phyloP scores from a whole-genome alignment of 2,113 vertebrate species.

The Antennarius striatus region DNA sequence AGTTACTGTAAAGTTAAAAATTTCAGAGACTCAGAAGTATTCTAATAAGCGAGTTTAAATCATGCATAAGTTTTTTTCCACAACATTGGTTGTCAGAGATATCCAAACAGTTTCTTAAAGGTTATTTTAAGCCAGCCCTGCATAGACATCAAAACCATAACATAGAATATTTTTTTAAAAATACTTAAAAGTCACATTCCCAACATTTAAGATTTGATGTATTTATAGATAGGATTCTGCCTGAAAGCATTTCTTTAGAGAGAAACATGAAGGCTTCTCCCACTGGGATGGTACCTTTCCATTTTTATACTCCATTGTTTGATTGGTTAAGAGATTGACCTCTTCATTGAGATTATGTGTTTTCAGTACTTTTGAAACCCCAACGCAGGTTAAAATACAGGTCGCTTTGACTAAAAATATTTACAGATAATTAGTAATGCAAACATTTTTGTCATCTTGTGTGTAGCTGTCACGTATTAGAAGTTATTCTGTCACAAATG shows the following conservation, averaged over 20 bases:
- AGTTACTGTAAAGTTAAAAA: slow-evolving; percentile 13
- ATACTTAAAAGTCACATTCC: slow-evolving; percentile 37
- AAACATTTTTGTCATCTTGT: slow-evolving; percentile 47
- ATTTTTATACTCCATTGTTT: slow-evolving; percentile 65
- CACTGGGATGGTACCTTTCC: slow-evolving; percentile 44
- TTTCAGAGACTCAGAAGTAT: slow-evolving; percentile 14
- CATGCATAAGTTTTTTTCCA: not conserved
- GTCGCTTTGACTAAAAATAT: slow-evolving; percentile 60
- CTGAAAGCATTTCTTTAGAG: slow-evolving; percentile 50
- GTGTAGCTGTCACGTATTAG: slow-evolving; percentile 42
- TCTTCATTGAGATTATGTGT: slow-evolving; percentile 45
- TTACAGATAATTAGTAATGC: slow-evolving; percentile 62
- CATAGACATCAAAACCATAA: slow-evolving; percentile 39
- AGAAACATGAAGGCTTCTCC: slow-evolving; percentile 56
- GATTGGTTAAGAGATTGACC: slow-evolving; percentile 50
- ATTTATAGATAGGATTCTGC: slow-evolving; percentile 72
- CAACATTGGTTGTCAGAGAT: slow-evolving; percentile 9
- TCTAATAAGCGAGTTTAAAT: slow-evolving; percentile 16
- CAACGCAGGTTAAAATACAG: slow-evolving; percentile 6
- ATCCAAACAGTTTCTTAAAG: slow-evolving; percentile 31
- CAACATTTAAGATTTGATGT: slow-evolving; percentile 55
- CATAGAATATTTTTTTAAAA: slow-evolving; percentile 43
- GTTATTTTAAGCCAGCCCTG: slow-evolving; percentile 23
- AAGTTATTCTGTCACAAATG: slow-evolving; percentile 2
- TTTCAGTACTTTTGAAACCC: slow-evolving; percentile 48